phyloP scores from a whole-genome alignment of 2,797 vertebrate genomes.

The Rhinoraja longicauda region DNA sequence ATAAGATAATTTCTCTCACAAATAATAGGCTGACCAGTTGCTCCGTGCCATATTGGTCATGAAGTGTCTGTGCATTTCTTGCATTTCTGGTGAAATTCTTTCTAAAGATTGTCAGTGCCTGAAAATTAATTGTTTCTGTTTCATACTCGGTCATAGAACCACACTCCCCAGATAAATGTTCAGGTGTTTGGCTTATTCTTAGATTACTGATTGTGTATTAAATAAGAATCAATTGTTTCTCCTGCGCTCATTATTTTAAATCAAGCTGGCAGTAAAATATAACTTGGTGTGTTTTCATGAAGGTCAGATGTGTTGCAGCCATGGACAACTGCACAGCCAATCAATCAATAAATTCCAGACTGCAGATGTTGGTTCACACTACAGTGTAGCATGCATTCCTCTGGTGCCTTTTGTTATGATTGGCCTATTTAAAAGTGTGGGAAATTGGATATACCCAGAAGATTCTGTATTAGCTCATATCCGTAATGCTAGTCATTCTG shows the following conservation, averaged over 20 bases:
- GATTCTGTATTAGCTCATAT: slow-evolving; percentile 24
- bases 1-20: not conserved
- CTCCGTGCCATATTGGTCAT: too few relatives aligned
- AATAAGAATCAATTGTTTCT: slow-evolving; percentile 6
- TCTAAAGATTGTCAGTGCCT: not conserved
- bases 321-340: slow-evolving; percentile 8
- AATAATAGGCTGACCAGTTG: not conserved
- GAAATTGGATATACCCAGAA: slow-evolving; percentile 33
- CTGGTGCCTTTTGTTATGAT: slow-evolving; percentile 29
- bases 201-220: not conserved
- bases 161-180: not conserved
- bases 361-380: slow-evolving; percentile 25
- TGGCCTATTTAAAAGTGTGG: slow-evolving; percentile 17
- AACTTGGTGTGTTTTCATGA: slow-evolving; percentile 15
- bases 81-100: not conserved
- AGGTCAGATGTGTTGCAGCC: not conserved
- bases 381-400: not conserved
- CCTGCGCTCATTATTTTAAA: not conserved
- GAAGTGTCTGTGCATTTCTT: not conserved
- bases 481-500: slow-evolving; percentile 26
- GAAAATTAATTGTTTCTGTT: slow-evolving; percentile 13
- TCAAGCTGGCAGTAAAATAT: not conserved
- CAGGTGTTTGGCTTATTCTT: not conserved
- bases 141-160: not conserved
- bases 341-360: slow-evolving; percentile 21